Conservation (phyloP, 1,140 invertebrate species). For the Trichonephila clavata region DNA sequence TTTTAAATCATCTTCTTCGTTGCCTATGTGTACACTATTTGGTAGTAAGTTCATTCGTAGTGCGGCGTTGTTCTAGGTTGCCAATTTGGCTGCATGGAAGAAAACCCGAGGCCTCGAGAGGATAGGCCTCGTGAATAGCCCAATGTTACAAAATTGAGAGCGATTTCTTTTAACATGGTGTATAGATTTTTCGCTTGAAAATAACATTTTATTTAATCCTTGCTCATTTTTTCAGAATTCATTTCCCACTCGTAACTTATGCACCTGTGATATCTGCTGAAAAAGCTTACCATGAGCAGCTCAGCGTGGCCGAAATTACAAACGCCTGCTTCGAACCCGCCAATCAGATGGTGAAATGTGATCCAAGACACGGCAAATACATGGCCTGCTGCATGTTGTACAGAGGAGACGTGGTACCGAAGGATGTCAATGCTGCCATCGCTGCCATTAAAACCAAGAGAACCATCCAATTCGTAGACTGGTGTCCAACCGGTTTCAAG, state of each 20-base stretch:
- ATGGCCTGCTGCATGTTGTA: constrained; percentile 77
- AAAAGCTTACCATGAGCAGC: constrained; percentile 86
- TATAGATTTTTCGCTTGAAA: neutral
- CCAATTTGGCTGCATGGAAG: no score
- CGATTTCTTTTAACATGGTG: neutral
- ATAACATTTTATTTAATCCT: constrained; percentile 35
- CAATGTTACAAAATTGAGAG: no score
- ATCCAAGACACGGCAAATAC: constrained; percentile 76
- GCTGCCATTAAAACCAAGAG: constrained; percentile 92
- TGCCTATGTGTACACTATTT: no score
- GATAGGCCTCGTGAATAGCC: no score
- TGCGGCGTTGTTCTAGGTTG: no score
- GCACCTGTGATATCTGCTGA: constrained; percentile 92
- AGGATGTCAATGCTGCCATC: constrained; percentile 91
- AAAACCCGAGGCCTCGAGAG: no score
- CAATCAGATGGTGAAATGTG: constrained; percentile 77
- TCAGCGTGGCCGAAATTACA: constrained; percentile 76
- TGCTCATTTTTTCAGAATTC: constrained; percentile 80
- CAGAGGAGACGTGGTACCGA: constrained; percentile 88
- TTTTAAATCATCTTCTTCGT: no score
- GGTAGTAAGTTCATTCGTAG: no score
- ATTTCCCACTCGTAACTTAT: constrained; percentile 89
- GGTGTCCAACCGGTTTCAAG: constrained; percentile 94
- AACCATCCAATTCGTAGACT: constrained; percentile 91
- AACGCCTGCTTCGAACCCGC: constrained; percentile 76